Evolutionary conservation across 2,113 vertebrate genomes (phyloP).

Genomic region (Chloroceryle aenea): DNA sequence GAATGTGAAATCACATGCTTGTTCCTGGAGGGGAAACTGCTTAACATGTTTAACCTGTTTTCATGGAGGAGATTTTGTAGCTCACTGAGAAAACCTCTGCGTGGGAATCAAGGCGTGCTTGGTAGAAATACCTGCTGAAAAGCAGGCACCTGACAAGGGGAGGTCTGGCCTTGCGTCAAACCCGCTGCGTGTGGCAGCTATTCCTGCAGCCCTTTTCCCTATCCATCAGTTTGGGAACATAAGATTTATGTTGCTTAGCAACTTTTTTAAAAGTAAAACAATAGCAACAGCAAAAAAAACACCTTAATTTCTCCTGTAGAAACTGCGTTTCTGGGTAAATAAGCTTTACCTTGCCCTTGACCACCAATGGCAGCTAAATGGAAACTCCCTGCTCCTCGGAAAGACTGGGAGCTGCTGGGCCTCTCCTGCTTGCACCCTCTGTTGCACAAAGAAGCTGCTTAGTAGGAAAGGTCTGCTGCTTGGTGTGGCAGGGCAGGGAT

Average conservation of each 20-base stretch:
- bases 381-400: not conserved
- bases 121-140: not conserved
- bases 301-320: not conserved
- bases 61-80: not conserved
- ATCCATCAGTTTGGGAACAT: not conserved
- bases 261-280: not conserved
- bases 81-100: not conserved
- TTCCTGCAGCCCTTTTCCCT: not conserved
- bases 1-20: not conserved
- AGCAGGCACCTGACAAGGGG: not conserved
- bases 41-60: not conserved
- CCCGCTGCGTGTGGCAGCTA: not conserved
- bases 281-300: not conserved
- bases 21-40: not conserved
- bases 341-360: not conserved
- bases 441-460: not conserved
- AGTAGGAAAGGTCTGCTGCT: not conserved
- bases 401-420: not conserved
- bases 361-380: not conserved
- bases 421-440: not conserved
- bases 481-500: not conserved
- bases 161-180: not conserved
- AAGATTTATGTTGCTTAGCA: not conserved
- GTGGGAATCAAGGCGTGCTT: not conserved
- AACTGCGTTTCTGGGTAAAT: not conserved